Percentiles rank a stretch among this genome's conserved stretches.
Evolutionary conservation across 2,888 invertebrate species (phyloP).

Genomic region (Coremacera marginata): DNA sequence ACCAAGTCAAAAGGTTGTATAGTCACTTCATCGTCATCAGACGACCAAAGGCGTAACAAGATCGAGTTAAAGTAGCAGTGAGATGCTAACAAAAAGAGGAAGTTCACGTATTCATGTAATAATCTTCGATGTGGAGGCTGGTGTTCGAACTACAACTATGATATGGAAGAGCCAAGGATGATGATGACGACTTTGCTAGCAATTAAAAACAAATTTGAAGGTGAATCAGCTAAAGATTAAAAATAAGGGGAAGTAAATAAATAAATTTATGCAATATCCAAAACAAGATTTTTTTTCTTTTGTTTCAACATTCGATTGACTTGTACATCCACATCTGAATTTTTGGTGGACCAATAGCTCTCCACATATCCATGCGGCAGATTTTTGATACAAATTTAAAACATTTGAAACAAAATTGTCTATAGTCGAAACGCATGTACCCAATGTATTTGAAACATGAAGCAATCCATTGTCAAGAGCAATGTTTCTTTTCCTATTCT

Average conservation of each 20-base stretch:
- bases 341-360: no score
- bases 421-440: no score
- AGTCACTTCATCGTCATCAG: neutral
- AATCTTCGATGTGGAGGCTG: neutral
- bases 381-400: no score
- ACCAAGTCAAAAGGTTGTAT: neutral
- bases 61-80: neutral
- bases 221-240: neutral
- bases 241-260: neutral
- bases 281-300: neutral
- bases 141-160: neutral
- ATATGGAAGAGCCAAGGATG: neutral
- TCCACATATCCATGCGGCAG: no score
- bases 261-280: neutral
- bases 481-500: no score
- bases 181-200: constrained; percentile 1
- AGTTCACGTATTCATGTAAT: constrained; percentile 19
- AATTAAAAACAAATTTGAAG: neutral
- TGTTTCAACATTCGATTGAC: neutral
- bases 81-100: constrained; percentile 18
- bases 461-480: no score
- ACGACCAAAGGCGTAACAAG: constrained; percentile 13
- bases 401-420: no score
- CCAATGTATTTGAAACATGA: no score
- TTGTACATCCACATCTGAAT: no score